Evolutionary conservation across 1,140 invertebrate genomes (phyloP), one percentile per base, ranked within the genome.

Genomic region (Euwallacea fornicatus): DNA sequence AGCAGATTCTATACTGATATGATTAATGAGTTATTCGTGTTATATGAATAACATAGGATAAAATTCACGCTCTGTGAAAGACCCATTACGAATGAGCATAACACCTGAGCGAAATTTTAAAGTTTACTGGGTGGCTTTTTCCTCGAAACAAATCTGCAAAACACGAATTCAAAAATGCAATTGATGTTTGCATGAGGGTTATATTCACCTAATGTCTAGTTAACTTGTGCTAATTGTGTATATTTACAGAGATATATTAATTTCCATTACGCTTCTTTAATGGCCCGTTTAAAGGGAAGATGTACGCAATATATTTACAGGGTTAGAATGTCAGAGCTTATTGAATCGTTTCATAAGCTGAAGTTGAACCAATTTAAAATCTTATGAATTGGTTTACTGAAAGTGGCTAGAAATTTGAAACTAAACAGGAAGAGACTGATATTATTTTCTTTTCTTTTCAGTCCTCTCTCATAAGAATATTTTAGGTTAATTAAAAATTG

Each of bases 291-390:
- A 2, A 58, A 16, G 55, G 55, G 55, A 58, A 16, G 55, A 58
- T 58, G 21, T 58, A 58, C 55, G 55, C 55, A 58, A 58, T 58
- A 58, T 58, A 58, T 16, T 58, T 58, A 33, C 21, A 33, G 21
- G 21, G 21, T 33, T 33, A 33, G 21, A 33, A 33, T 33, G 21
- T 33, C 1, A 33, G 4, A 33, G 21, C 21, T 33, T 33, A 33
- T 33, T 33, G 21, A 33, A 33, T 33, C 21, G 21, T 33, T 33
- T 33, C 21, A 33, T 33, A 33, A 4, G 21, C 4, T 33, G 21
- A 33, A 10, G 55, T 58, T 58, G 16, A 33, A 16, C 8, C 10
- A 58, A 58, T 33, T 33, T 16, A 33, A 33, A 33, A 33, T 33
- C 21, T 4, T 33, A 33, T 33, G 21, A 33, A 58, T 58, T 58